Percentiles rank a stretch among this genome's conserved stretches.
Conservation (phyloP, 2,888 invertebrate species). For the Idaea straminata region DNA sequence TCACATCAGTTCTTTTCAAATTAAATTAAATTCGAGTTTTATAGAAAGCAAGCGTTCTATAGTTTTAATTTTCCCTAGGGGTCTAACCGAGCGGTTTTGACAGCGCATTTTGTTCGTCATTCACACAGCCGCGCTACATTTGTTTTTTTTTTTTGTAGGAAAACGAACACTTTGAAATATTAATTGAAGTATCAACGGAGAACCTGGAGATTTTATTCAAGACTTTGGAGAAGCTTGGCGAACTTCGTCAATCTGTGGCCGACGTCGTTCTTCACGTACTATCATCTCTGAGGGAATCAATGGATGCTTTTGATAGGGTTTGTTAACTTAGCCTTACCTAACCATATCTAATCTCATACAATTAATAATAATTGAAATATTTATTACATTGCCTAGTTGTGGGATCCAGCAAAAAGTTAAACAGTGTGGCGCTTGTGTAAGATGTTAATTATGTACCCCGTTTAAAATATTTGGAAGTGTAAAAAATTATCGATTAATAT, state of each 20-base stretch:
- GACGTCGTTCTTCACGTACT: constrained; percentile 84
- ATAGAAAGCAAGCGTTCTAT: too few species aligned
- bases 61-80: too few species aligned
- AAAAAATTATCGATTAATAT: neutral
- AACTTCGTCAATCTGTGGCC: constrained; percentile 77
- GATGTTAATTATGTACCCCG: neutral
- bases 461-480: constrained; percentile 7
- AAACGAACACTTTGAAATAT: constrained; percentile 74
- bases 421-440: too few species aligned
- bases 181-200: constrained; percentile 82
- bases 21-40: too few species aligned
- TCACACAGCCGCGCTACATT: too few species aligned
- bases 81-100: too few species aligned
- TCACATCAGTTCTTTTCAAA: too few species aligned
- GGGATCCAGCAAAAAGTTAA: neutral
- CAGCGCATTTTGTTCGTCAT: too few species aligned
- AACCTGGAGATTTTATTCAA: constrained; percentile 81
- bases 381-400: constrained; percentile 1
- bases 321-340: constrained; percentile 19
- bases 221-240: constrained; percentile 76
- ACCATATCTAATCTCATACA: neutral
- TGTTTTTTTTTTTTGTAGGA: constrained; percentile 46
- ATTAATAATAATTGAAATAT: neutral
- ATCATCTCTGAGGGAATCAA: constrained; percentile 80
- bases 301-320: constrained; percentile 82